Conservation (phyloP, 2,113 vertebrate species). For the Psammodynastes pulverulentus region DNA sequence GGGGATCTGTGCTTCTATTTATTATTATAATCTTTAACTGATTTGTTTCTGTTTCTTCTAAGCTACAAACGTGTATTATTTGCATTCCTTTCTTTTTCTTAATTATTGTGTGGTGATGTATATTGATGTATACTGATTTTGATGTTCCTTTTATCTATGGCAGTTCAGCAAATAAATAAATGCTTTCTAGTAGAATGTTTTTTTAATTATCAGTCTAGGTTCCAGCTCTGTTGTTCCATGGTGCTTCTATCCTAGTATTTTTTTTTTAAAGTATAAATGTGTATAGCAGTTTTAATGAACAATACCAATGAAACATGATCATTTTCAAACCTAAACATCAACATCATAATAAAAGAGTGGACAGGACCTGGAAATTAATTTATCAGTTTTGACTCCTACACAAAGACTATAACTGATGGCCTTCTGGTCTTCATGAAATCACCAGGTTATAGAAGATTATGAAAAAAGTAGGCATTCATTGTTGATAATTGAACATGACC, state of each 20-base stretch:
- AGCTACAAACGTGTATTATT: not conserved
- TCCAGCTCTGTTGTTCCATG: not conserved
- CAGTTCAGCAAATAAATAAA: not conserved
- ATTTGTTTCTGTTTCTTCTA: not conserved
- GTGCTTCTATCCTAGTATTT: not conserved
- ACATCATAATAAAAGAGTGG: not conserved
- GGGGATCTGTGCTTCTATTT: not conserved
- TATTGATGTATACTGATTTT: not conserved
- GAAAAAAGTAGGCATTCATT: not conserved
- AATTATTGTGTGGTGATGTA: not conserved
- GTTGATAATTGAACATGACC: not conserved
- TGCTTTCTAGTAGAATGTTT: not conserved
- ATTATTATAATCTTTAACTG: not conserved
- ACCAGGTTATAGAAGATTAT: not conserved
- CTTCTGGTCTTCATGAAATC: not conserved
- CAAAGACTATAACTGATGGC: not conserved
- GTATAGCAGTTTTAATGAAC: not conserved
- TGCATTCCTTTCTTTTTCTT: not conserved
- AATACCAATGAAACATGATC: not conserved
- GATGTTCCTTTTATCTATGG: not conserved
- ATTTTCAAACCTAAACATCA: not conserved
- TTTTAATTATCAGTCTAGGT: not conserved
- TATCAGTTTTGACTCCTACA: not conserved
- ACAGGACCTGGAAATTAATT: not conserved
- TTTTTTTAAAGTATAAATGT: not conserved